Percentiles rank a stretch among this genome's conserved stretches.
Evolutionary conservation across 2,888 invertebrate genomes (phyloP).

Genomic region (Omphaloscelis lunosa): DNA sequence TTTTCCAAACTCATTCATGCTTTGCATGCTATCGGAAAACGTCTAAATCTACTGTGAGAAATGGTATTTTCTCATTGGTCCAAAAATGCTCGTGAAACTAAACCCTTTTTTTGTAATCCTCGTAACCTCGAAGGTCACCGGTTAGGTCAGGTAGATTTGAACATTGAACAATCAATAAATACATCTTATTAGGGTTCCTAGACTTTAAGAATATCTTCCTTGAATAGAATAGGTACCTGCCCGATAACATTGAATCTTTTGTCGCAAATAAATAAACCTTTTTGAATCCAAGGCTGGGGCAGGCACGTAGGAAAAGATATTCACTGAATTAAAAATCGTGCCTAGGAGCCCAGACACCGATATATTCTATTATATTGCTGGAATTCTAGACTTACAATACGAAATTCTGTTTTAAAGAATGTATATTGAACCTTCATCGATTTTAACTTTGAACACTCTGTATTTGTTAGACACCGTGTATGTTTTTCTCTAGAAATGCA

Average conservation of each 20-base stretch:
- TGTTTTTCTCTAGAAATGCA: not conserved
- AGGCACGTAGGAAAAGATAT: constrained; percentile 21
- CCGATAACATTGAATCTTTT: constrained; percentile 23
- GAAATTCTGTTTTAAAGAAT: constrained; percentile 15
- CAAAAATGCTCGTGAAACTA: not conserved
- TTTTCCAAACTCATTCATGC: not conserved
- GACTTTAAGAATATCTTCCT: constrained; percentile 9
- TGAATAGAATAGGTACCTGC: constrained; percentile 25
- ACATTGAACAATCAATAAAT: constrained; percentile 22
- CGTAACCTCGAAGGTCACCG: not conserved
- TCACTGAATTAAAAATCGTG: constrained; percentile 36
- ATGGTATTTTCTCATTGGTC: not conserved
- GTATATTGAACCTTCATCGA: not conserved
- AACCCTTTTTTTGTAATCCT: not conserved
- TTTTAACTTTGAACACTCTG: not conserved
- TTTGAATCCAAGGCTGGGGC: constrained; percentile 10
- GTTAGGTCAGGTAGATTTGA: not conserved
- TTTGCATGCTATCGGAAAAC: not conserved
- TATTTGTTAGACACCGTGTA: not conserved
- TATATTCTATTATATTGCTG: constrained; percentile 11
- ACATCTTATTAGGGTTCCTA: constrained; percentile 30
- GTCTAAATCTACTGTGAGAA: not conserved
- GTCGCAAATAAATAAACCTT: constrained; percentile 39
- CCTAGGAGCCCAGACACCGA: not conserved
- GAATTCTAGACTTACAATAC: constrained; percentile 2